Evolutionary conservation across 2,888 invertebrate genomes (phyloP), one percentile per base, ranked within the genome.

Genomic region (Drosophila ezoana): DNA sequence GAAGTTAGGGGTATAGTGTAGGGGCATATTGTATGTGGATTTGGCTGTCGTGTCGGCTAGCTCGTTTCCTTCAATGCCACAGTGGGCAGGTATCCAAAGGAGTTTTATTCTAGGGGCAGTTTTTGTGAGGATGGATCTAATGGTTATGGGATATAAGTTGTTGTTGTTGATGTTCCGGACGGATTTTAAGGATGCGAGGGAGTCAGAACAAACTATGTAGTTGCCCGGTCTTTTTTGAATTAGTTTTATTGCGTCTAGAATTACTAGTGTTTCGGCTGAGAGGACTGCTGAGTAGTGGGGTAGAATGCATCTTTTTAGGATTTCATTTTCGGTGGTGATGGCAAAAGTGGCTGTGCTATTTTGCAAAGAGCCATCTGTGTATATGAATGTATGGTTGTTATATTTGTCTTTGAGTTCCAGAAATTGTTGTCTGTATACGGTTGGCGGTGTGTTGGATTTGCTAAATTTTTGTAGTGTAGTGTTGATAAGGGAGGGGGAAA

Each of bases 201-300:
- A 52, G 28, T 60, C 60, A 18, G 40, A 53, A 47, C 53, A 61
- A n/a, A 61, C 45, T 4, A 20, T 40, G 20, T 52, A 61, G 8
- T 45, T 53, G 33, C 41, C 53, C 52, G 5, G 47, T 38, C 1
- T 56, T 18, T 37, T 44, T 52, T n/a, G 11, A 28, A 33, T 33
- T 41, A 48, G 11, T 13, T 48, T 38, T 32, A 32, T 41, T 41
- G 52, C 40, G 13, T 40, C 14, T 4, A 52, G 52, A 10, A 47
- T 47, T 33, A 11, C 33, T 32, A 33, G 14, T 8, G 33, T 47
- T 47, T 47, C 47, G 28, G 47, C 47, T 10, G 33, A 47, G 3
- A 47, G 32, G 33, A 40, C 14, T 4, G 45, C 32, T 23, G 45
- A 45, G 32, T 45, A 45, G 44, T 28, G n/a, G 20, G 44, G 44